phyloP scores from a whole-genome alignment of 2,888 invertebrate genomes.

The Pandemis heparana region DNA sequence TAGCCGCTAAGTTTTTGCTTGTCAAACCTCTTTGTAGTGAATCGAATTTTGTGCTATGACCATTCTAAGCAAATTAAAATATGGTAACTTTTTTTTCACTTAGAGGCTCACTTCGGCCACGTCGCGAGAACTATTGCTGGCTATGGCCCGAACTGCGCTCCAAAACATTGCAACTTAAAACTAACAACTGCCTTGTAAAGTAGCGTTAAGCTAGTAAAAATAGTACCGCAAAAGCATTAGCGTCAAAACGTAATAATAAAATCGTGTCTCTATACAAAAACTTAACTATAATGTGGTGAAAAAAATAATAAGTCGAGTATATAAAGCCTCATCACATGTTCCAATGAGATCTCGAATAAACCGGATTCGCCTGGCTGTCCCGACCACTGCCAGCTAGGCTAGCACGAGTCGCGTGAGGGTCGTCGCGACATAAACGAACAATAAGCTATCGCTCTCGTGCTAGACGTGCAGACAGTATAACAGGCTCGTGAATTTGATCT shows the following conservation, averaged over 20 bases:
- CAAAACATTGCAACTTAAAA: conserved; percentile 41
- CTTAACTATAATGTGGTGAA: conserved; percentile 61
- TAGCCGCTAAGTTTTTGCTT: conserved; percentile 46
- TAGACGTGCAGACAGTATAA: too few relatives aligned
- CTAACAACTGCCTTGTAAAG: conserved; percentile 48
- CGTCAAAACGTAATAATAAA: conserved; percentile 62
- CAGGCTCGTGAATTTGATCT: neutral
- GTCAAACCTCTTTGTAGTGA: conserved; percentile 42
- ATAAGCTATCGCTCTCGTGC: too few relatives aligned
- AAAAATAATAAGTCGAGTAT: conserved; percentile 58
- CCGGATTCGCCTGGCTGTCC: conserved; percentile 18
- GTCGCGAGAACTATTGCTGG: neutral
- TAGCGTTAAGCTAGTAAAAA: conserved; percentile 45
- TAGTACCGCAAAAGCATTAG: conserved; percentile 43
- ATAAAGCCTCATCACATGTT: conserved; percentile 74
- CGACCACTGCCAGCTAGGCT: neutral
- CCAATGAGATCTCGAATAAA: conserved; percentile 71
- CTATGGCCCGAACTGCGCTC: neutral
- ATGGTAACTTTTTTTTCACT: conserved; percentile 49
- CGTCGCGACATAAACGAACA: too few relatives aligned
- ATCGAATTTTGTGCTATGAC: conserved; percentile 46
- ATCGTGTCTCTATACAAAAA: conserved; percentile 70
- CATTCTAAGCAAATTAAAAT: conserved; percentile 46
- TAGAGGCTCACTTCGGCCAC: conserved; percentile 16
- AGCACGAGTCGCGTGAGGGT: too few relatives aligned